Percentiles rank a stretch among this genome's conserved stretches.
Conservation (phyloP, 2,888 invertebrate genomes). For the Bellardia pandia region DNA sequence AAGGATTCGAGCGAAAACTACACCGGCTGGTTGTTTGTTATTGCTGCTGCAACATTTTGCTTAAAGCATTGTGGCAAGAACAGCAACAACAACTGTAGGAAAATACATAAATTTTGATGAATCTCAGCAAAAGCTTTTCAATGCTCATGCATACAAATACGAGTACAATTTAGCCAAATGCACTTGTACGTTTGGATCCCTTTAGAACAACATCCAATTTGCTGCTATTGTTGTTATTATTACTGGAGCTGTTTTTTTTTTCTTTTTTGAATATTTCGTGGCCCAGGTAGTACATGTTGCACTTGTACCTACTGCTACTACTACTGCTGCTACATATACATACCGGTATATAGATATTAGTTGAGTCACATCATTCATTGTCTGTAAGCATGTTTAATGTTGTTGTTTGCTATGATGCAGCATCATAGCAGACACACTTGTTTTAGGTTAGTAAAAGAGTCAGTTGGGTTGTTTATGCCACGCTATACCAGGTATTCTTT, state of each 20-base stretch:
- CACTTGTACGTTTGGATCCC: conserved; percentile 21
- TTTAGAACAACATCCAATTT: conserved; percentile 22
- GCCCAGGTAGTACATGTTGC: conserved; percentile 52
- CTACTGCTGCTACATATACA: neutral
- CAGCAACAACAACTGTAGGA: conserved; percentile 57
- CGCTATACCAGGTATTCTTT: neutral
- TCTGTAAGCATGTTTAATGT: conserved; percentile 66
- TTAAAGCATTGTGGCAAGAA: conserved; percentile 61
- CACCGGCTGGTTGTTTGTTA: conserved; percentile 26
- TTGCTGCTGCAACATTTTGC: conserved; percentile 65
- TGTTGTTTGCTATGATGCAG: conserved; percentile 41
- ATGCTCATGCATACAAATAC: conserved; percentile 57
- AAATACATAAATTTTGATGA: conserved; percentile 73
- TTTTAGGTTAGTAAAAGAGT: neutral
- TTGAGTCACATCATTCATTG: conserved; percentile 71
- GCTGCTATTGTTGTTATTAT: conserved; percentile 41
- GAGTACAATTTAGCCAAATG: conserved; percentile 26
- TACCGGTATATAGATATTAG: conserved; percentile 58
- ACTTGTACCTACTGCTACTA: conserved; percentile 45
- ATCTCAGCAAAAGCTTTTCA: conserved; percentile 71
- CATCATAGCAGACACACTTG: conserved; percentile 2
- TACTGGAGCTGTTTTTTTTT: conserved; percentile 17
- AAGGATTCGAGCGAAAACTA: conserved; percentile 54
- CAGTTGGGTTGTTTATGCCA: neutral
- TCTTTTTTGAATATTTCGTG: conserved; percentile 35